Evolutionary conservation across 64 coral and sea anemone genomes (phyloP), one percentile per base, ranked within the genome.

Genomic region (Pocillopora verrucosa): DNA sequence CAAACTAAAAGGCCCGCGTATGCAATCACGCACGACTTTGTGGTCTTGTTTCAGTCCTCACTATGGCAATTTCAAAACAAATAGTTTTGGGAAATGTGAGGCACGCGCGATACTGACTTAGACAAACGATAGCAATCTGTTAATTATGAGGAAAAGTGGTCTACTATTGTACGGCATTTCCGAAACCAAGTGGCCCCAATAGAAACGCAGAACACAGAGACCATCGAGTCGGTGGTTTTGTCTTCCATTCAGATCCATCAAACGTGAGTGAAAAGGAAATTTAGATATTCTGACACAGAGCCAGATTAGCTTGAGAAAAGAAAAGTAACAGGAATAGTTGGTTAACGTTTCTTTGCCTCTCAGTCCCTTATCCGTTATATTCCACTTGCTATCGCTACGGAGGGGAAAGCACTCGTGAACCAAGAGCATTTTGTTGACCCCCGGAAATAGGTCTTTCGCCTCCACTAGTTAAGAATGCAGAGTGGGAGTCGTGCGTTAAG

Each of bases 51-150:
- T 65, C 16, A 7, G 65, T 38, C 45, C 67, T 83, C 72, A 38
- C 82, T 65, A 85, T 85, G 82, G 82, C 65, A 85, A 72, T 85
- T 15, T 85, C 82, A 85, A 85, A 85, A 85, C 82, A 85, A 85
- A 85, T 85, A 85, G 45, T 34, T 30, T 51, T 65, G 36, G 20
- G 61, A 19, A 68, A 19, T 16, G 35, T 1, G 61, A 72, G 38
- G 35, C 24, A 85, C n/a, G 15, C 65, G 41, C 25, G 11, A 17
- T 63, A 15, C 9, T 24, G n/a, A 57, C 16, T 22, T 19, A 36
- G 22, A 34, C 65, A 38, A 20, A 25, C 7, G 38, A n/a, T 70
- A 20, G 20, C 67, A n/a, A n/a, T 20, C 41, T 51, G 41, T 51
- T 3, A 51, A 51, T 51, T 51, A 7, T 51, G 3, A 51, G 41